These are phyloP conservation scores for Drosophila buzzatii DNA, from an alignment of 2,888 invertebrate species.

Conservation along the genomic window DNA sequence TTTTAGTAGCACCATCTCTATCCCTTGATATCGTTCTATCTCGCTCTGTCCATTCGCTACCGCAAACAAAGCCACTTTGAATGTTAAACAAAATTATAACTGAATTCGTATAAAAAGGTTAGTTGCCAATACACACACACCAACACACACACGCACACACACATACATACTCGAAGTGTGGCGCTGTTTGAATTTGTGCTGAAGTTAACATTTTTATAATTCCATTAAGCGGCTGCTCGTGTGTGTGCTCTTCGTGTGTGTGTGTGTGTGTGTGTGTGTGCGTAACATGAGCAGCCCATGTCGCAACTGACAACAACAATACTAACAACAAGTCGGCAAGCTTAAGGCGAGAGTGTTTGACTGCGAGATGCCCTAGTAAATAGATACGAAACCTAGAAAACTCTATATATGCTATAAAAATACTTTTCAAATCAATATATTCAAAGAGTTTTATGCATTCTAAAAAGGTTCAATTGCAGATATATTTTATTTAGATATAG, in stretches of 20 bases:
- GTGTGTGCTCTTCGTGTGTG: conserved; percentile 29
- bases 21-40: background rate
- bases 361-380: background rate
- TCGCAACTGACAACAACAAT: conserved; percentile 62
- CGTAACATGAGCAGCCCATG: conserved; percentile 67
- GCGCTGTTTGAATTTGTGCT: conserved; percentile 79
- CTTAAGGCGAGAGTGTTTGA: background rate
- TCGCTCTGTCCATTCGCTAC: conserved; percentile 1
- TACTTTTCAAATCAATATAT: background rate
- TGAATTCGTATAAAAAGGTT: conserved; percentile 74
- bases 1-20: background rate
- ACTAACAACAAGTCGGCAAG: conserved; percentile 18
- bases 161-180: conserved; percentile 24
- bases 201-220: conserved; percentile 81
- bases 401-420: too few relatives aligned
- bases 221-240: conserved; percentile 72
- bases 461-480: background rate
- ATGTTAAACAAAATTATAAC: conserved; percentile 80
- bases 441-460: background rate
- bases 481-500: too few relatives aligned
- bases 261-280: conserved; percentile 31
- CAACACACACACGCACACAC: conserved; percentile 19
- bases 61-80: conserved; percentile 73
- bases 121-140: conserved; percentile 56
- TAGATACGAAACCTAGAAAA: too few relatives aligned